These are phyloP conservation scores for Tonatia bakeri DNA, from an alignment of 2,113 vertebrate species.

Conservation along the genomic window DNA sequence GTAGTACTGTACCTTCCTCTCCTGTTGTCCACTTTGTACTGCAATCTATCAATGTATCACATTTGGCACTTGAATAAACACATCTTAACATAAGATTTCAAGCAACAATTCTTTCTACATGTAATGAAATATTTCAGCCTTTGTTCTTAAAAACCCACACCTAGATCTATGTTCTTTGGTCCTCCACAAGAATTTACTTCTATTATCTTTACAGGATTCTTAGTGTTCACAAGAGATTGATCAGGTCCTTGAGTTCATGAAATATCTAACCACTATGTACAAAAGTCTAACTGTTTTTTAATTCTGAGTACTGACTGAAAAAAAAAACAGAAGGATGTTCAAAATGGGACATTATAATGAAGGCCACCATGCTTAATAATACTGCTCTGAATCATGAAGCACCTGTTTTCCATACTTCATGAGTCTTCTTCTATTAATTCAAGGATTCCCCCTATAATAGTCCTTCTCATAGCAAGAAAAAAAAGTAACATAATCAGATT, in stretches of 20 bases:
- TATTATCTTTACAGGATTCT: constrained; percentile 44
- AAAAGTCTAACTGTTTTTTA: constrained; percentile 15
- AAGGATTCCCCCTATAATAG: not conserved
- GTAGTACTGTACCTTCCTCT: constrained; percentile 49
- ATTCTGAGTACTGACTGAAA: not conserved
- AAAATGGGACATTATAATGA: constrained; percentile 25
- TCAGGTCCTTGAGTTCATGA: constrained; percentile 27
- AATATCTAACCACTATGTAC: not conserved
- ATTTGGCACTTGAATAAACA: constrained; percentile 68
- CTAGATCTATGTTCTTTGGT: constrained; percentile 26
- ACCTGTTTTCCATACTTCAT: constrained; percentile 1
- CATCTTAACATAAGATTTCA: constrained; percentile 71
- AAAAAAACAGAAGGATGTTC: not conserved
- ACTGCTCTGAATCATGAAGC: not conserved
- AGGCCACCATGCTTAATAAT: not conserved
- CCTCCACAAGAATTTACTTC: constrained; percentile 26
- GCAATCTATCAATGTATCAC: constrained; percentile 52
- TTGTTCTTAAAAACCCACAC: constrained; percentile 58
- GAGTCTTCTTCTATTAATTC: constrained; percentile 29
- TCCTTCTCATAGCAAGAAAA: not conserved
- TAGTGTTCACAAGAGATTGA: constrained; percentile 39
- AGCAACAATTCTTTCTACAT: constrained; percentile 47
- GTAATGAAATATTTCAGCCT: constrained; percentile 61
- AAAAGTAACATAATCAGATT: not conserved
- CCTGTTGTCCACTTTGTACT: constrained; percentile 15